Conservation (phyloP, 2,888 invertebrate genomes). For the Erpobdella octoculata region DNA sequence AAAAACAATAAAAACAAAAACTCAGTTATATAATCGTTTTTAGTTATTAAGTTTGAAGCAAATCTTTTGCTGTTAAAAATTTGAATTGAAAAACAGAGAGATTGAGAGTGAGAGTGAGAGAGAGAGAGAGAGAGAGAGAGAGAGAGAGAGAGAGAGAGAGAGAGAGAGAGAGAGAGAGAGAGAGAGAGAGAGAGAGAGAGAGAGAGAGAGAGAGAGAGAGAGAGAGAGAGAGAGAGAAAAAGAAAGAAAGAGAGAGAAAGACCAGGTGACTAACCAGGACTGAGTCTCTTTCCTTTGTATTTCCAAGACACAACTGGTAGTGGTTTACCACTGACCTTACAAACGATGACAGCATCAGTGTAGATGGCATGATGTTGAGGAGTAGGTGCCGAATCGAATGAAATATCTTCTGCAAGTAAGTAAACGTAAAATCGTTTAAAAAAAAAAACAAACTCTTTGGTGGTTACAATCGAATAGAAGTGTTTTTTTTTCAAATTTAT, state of each 20-base stretch:
- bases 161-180: too few relatives aligned
- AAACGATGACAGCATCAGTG: conserved; percentile 36
- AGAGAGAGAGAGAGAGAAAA: neutral
- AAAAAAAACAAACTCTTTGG: too few relatives aligned
- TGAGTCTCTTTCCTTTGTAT: conserved; percentile 30
- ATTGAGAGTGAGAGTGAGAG: too few relatives aligned
- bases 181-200: neutral
- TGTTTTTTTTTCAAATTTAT: too few relatives aligned
- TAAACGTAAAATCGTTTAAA: neutral
- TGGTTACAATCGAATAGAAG: too few relatives aligned
- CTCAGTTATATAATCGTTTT: too few relatives aligned
- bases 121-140: too few relatives aligned
- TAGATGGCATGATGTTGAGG: conserved; percentile 36
- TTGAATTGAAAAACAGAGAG: too few relatives aligned
- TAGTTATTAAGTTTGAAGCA: too few relatives aligned
- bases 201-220: neutral
- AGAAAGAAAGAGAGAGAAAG: neutral
- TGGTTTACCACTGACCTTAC: conserved; percentile 36
- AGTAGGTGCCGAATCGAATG: conserved; percentile 33
- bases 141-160: too few relatives aligned
- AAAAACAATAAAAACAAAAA: too few relatives aligned
- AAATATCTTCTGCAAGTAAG: conserved; percentile 35
- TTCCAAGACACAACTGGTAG: conserved; percentile 37
- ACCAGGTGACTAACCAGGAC: conserved; percentile 30
- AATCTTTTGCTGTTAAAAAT: too few relatives aligned